Conservation (phyloP, 1,140 invertebrate species). For the Brachionus rubens region DNA sequence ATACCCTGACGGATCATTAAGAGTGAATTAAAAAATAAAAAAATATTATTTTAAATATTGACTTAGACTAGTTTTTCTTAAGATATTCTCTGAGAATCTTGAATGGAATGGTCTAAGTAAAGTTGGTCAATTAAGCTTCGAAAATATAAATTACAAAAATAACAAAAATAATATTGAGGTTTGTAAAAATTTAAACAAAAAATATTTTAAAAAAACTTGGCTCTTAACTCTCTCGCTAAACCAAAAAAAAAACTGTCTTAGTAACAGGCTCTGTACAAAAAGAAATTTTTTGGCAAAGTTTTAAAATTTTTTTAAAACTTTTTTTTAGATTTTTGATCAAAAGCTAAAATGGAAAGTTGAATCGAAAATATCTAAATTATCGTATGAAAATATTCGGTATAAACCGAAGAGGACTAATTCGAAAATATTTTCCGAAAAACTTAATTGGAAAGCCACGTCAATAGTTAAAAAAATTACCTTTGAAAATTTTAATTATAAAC, state of each 20-base stretch:
- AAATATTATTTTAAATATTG: neutral
- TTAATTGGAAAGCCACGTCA: conserved; percentile 16
- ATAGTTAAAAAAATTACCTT: conserved; percentile 2
- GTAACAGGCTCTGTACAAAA: no score
- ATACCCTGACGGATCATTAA: conserved; percentile 20
- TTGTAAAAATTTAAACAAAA: neutral
- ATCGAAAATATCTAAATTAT: conserved; percentile 6
- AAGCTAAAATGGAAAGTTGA: neutral
- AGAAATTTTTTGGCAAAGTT: no score
- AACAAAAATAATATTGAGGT: conserved; percentile 29
- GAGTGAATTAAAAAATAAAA: conserved; percentile 15
- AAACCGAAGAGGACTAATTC: neutral
- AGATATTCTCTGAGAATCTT: conserved; percentile 13
- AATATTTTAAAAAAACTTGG: no score
- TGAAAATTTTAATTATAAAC: conserved; percentile 32
- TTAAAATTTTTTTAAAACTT: no score
- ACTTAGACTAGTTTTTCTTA: no score
- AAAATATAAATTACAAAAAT: conserved; percentile 38
- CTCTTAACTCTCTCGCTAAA: no score
- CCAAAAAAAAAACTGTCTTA: no score
- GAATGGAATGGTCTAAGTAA: conserved; percentile 15
- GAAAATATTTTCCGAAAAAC: conserved; percentile 24
- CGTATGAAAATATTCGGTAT: neutral
- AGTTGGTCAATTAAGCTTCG: conserved; percentile 15
- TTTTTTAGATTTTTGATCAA: neutral